Evolutionary conservation across 2,888 invertebrate species (phyloP).

Genomic region (Augiades crinisus): DNA sequence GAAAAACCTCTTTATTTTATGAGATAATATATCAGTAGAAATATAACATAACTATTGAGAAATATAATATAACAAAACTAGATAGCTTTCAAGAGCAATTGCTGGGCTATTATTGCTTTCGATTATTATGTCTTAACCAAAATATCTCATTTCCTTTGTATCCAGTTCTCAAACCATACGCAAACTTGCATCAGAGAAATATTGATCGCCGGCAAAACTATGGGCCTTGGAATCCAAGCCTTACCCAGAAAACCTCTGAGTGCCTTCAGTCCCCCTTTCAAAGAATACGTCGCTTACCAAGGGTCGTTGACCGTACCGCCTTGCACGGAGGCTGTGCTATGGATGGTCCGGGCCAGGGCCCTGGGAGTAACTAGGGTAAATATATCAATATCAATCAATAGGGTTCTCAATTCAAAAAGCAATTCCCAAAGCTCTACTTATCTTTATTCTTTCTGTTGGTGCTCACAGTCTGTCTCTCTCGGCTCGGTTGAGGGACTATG

Average conservation of each 20-base stretch:
- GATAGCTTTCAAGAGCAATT: not conserved
- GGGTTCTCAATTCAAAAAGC: no score
- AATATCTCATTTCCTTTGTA: slow-evolving; percentile 18
- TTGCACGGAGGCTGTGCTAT: slow-evolving; percentile 59
- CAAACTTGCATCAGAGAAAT: slow-evolving; percentile 46
- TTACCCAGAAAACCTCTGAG: slow-evolving; percentile 37
- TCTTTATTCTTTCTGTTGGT: no score
- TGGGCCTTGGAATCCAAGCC: slow-evolving; percentile 21
- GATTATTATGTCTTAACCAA: not conserved
- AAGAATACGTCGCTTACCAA: slow-evolving; percentile 57
- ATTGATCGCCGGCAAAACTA: slow-evolving; percentile 30
- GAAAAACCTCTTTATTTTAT: no score
- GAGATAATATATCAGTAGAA: no score
- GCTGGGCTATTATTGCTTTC: no score
- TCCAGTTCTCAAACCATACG: slow-evolving; percentile 49
- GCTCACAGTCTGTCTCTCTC: no score
- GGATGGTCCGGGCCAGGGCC: slow-evolving; percentile 55
- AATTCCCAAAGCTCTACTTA: no score
- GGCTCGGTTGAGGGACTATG: no score
- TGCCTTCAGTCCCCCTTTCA: slow-evolving; percentile 52
- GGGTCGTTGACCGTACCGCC: slow-evolving; percentile 62
- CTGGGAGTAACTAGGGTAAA: slow-evolving; percentile 52
- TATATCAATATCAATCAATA: no score
- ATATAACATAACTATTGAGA: no score
- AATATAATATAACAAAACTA: no score